These are phyloP conservation scores for Macrobrachium rosenbergii DNA, from an alignment of 1,140 invertebrate genomes.

Conservation along the genomic window DNA sequence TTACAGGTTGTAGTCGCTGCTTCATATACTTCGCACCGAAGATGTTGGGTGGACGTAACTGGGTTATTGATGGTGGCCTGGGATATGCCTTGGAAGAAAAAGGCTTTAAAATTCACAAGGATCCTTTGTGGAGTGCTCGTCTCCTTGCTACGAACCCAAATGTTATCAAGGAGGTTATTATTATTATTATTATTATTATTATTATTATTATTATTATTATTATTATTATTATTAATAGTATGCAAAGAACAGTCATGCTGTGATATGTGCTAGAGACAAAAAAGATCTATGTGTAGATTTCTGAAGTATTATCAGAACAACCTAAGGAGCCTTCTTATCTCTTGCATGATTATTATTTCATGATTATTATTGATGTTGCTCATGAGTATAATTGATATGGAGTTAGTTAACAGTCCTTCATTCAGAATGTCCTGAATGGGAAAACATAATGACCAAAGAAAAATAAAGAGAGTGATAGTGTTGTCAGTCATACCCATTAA, in stretches of 20 bases:
- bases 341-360: too few relatives aligned
- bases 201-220: background rate
- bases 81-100: conserved; percentile 38
- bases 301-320: too few relatives aligned
- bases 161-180: conserved; percentile 44
- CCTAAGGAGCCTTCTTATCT: too few relatives aligned
- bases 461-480: background rate
- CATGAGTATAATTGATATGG: too few relatives aligned
- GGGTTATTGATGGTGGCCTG: conserved; percentile 59
- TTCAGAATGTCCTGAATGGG: too few relatives aligned
- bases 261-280: too few relatives aligned
- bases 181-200: background rate
- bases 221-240: background rate
- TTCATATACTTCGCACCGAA: background rate
- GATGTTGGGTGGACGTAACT: conserved; percentile 21
- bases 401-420: too few relatives aligned
- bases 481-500: background rate
- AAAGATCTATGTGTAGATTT: too few relatives aligned
- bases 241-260: too few relatives aligned
- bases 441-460: background rate
- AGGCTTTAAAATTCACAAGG: conserved; percentile 38
- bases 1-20: too few relatives aligned
- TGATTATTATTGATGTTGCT: too few relatives aligned
- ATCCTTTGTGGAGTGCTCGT: conserved; percentile 64
- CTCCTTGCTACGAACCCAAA: conserved; percentile 46